Conservation (phyloP, 2,888 invertebrate species). For the Erebia epiphron region DNA sequence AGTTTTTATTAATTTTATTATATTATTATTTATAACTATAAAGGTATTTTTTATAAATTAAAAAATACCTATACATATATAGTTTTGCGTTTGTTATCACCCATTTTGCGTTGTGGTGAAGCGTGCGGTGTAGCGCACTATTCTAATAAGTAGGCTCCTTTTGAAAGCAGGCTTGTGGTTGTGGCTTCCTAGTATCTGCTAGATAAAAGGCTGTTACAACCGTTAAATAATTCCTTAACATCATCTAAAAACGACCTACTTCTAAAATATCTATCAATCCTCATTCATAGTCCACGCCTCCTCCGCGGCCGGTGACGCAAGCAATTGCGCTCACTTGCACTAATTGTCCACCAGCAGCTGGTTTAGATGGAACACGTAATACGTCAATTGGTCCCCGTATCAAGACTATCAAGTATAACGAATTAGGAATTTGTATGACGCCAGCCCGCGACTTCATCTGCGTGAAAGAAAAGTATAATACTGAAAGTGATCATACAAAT, state of each 20-base stretch:
- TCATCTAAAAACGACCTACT: conserved; percentile 20
- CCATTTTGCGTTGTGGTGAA: too few species aligned
- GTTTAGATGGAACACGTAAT: conserved; percentile 50
- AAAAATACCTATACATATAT: too few species aligned
- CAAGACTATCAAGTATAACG: conserved; percentile 20
- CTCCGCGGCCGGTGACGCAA: conserved; percentile 64
- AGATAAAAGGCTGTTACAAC: too few species aligned
- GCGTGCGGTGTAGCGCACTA: too few species aligned
- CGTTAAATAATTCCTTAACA: neutral
- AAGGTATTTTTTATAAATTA: too few species aligned
- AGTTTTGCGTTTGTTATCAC: too few species aligned
- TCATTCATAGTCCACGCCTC: conserved; percentile 63
- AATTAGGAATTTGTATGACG: conserved; percentile 5
- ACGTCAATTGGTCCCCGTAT: conserved; percentile 30
- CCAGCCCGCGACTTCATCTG: neutral
- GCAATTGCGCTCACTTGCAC: conserved; percentile 77
- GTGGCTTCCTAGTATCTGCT: too few species aligned
- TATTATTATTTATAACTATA: too few species aligned
- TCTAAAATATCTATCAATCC: conserved; percentile 60
- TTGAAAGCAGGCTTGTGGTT: too few species aligned
- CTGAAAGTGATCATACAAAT: too few species aligned
- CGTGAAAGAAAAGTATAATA: neutral
- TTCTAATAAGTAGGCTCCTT: too few species aligned
- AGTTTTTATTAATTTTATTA: too few species aligned
- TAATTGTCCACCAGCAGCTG: conserved; percentile 77